Conservation (phyloP, 2,797 vertebrate genomes). For the Sebastes vulpes region DNA sequence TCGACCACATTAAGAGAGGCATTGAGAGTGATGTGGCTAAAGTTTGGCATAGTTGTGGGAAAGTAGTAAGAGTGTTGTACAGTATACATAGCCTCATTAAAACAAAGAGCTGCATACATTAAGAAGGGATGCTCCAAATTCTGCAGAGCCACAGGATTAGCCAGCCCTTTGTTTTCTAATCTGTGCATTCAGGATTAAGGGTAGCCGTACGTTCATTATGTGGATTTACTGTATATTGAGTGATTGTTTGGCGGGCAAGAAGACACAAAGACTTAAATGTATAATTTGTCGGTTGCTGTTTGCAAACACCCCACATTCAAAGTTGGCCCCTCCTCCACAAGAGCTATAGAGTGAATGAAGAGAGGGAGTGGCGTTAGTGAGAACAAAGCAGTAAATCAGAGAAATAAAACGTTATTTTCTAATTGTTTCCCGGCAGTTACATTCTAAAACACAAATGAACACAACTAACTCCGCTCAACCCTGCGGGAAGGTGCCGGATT, state of each 20-base stretch:
- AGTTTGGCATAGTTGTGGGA: conserved; percentile 13
- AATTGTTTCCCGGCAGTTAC: too few relatives aligned
- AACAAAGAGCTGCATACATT: conserved; percentile 41
- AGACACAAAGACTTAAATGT: conserved; percentile 15
- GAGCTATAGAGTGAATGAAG: too few relatives aligned
- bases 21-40: conserved; percentile 19
- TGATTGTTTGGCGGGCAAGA: conserved; percentile 9
- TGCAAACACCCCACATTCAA: too few relatives aligned
- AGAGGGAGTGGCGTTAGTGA: too few relatives aligned
- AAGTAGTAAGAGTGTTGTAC: conserved; percentile 12
- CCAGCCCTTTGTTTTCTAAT: conserved; percentile 46
- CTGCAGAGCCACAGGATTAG: conserved; percentile 41
- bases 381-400: too few relatives aligned
- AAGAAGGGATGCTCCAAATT: conserved; percentile 43
- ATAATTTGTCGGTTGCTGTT: too few relatives aligned
- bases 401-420: too few relatives aligned
- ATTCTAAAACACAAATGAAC: too few relatives aligned
- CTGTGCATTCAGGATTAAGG: conserved; percentile 46
- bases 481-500: too few relatives aligned
- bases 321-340: too few relatives aligned
- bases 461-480: too few relatives aligned
- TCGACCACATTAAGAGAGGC: conserved; percentile 36
- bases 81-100: conserved; percentile 22
- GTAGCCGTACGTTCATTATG: conserved; percentile 11
- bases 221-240: conserved; percentile 20